Conservation (phyloP, 2,113 vertebrate genomes). For the Boleophthalmus pectinirostris region DNA sequence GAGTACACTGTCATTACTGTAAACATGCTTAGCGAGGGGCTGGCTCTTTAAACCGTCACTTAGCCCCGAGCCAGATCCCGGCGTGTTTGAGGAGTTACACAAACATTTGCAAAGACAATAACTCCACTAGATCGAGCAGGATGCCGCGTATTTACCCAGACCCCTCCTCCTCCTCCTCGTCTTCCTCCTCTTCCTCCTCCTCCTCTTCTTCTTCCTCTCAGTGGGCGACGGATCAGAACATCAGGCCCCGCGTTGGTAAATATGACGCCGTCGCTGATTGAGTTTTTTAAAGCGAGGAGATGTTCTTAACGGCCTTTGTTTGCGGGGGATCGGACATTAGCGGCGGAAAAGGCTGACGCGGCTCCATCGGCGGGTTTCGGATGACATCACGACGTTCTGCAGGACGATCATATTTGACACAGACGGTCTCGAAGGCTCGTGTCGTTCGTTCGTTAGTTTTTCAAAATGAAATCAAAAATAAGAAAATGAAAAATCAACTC, state of each 20-base stretch:
- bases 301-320: constrained; percentile 28
- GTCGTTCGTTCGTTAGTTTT: no score
- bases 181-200: constrained; percentile 33
- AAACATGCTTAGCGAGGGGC: constrained; percentile 86
- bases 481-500: no score
- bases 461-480: no score
- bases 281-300: constrained; percentile 28
- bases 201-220: constrained; percentile 44
- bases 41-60: constrained; percentile 96
- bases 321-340: constrained; percentile 22
- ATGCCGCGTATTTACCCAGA: constrained; percentile 73
- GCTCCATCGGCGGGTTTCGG: neutral
- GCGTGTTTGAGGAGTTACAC: constrained; percentile 95
- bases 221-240: constrained; percentile 52
- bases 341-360: neutral
- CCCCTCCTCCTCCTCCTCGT: constrained; percentile 22
- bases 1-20: constrained; percentile 88
- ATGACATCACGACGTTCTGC: neutral
- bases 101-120: constrained; percentile 98
- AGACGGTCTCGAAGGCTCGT: no score
- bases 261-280: constrained; percentile 53
- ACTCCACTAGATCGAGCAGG: constrained; percentile 94
- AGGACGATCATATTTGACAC: no score
- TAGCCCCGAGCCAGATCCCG: constrained; percentile 88
- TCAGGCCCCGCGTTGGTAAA: constrained; percentile 51